Base-by-base conservation (phyloP, 2,888 invertebrate genomes). In the Agapetus fuscipes region DNA sequence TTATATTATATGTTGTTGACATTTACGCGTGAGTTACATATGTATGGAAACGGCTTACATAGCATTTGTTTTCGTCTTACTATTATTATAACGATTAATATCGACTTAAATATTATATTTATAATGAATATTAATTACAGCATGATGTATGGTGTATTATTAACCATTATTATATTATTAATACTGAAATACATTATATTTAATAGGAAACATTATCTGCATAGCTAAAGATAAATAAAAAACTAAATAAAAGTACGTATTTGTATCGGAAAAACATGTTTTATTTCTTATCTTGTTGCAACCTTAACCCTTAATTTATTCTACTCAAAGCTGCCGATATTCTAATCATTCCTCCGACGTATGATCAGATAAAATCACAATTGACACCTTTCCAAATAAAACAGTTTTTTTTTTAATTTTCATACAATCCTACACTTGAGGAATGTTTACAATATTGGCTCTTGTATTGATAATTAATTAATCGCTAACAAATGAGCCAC, bases 121-220 rank as follows among this genome's bases (percentile, higher is more conserved):
- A 42, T 42, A 37, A 34, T 42, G 37, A 37, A 37, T 42, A 42
- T 42, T 34, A 37, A 42, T 26, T 42, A 41, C 43, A 41, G 46
- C 46, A 46, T 46, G 46, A 46, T 37, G 43, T 38, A 40, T 46
- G 40, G 34, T 17, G 31, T 39, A 41, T 34, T 42, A 45, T 42
- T 68, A 69, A 68, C 65, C 68, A 70, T 66, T 67, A 64, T 66
- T 61, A 59, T 64, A 69, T 67, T 70, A 69, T 65, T 67, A 62
- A 59, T 65, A 70, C 67, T 66, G 61, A 67, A 42, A 68, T 69
- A 43, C 67, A 70, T 70, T 69, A 68, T 70, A 70, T 70, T 69
- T 69, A 68, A 69, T 70, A 70, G 68, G 69, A 64, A 69, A 68
- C 66, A 70, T 70, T 69, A 70, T 70, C 69, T 66, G 67, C 70